A percentile compares a stretch with the other conserved stretches of the same genome.
These are phyloP conservation scores for Axea sp. DNA, from an alignment of 2,888 invertebrate species.

Conservation along the genomic window DNA sequence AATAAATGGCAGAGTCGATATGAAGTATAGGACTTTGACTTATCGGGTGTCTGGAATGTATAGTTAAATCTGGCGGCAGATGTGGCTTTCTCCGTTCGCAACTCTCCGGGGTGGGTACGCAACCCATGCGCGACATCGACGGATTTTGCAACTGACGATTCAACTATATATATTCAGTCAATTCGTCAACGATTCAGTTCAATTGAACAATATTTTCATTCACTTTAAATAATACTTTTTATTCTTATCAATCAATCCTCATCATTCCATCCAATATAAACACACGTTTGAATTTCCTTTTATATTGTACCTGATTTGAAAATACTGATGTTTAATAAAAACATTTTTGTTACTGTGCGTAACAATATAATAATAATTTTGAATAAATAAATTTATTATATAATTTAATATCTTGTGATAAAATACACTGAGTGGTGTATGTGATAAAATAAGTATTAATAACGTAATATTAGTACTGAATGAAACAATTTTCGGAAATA, in stretches of 20 bases:
- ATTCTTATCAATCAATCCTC: slow-evolving; percentile 9
- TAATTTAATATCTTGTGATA: too few species aligned
- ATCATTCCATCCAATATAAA: too few species aligned
- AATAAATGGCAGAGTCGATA: slow-evolving; percentile 80
- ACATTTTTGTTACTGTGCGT: too few species aligned
- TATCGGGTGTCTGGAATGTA: slow-evolving; percentile 80
- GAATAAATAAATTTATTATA: too few species aligned
- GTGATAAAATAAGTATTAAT: too few species aligned
- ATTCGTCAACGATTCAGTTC: slow-evolving; percentile 41
- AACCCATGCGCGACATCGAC: slow-evolving; percentile 62
- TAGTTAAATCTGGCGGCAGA: slow-evolving; percentile 80
- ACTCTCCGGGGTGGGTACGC: slow-evolving; percentile 62
- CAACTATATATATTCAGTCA: slow-evolving; percentile 41
- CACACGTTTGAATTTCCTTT: too few species aligned
- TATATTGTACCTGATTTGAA: too few species aligned
- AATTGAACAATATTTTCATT: slow-evolving; percentile 44
- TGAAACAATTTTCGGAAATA: slow-evolving; percentile 34
- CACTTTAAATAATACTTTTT: slow-evolving; percentile 10
- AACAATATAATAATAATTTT: too few species aligned
- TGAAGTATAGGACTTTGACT: slow-evolving; percentile 80
- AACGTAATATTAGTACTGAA: not conserved
- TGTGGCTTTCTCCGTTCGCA: slow-evolving; percentile 74
- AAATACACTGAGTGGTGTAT: too few species aligned
- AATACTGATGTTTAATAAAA: too few species aligned
- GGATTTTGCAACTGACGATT: slow-evolving; percentile 63